These are phyloP conservation scores for Sebastes oblongus DNA, from an alignment of 2,797 vertebrate species.

Conservation along the genomic window DNA sequence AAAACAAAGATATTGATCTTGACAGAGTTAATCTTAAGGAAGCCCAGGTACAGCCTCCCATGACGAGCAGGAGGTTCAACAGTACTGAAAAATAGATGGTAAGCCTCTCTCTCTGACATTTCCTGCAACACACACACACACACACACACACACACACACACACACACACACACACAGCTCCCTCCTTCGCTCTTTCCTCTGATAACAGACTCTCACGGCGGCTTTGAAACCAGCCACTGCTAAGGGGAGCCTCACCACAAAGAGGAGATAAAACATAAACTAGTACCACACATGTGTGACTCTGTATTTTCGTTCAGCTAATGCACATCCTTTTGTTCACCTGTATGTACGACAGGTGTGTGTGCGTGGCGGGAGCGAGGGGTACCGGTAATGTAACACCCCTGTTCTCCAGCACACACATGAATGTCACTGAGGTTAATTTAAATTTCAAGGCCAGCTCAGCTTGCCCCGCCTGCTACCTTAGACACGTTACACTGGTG, in stretches of 20 bases:
- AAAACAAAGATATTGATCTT: constrained; percentile 55
- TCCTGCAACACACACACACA: constrained; percentile 58
- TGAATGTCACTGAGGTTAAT: constrained; percentile 79
- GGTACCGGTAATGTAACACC: constrained; percentile 75
- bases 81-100: constrained; percentile 77
- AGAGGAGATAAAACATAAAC: constrained; percentile 45
- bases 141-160: constrained; percentile 27
- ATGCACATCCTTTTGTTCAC: constrained; percentile 55
- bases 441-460: constrained; percentile 81
- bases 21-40: constrained; percentile 60
- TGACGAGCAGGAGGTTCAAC: constrained; percentile 65
- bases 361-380: constrained; percentile 53
- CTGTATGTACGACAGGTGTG: constrained; percentile 69
- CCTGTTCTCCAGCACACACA: constrained; percentile 72
- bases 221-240: constrained; percentile 55
- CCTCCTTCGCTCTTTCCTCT: constrained; percentile 6
- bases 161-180: constrained; percentile 28
- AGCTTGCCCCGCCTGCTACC: constrained; percentile 67
- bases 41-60: constrained; percentile 45
- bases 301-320: constrained; percentile 47
- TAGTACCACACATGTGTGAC: constrained; percentile 4
- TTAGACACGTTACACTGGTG: constrained; percentile 80
- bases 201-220: constrained; percentile 34
- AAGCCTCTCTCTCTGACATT: constrained; percentile 73
- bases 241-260: constrained; percentile 29